These are phyloP conservation scores for Lepidotrigona ventralis DNA, from an alignment of 1,140 invertebrate genomes.

Conservation along the genomic window DNA sequence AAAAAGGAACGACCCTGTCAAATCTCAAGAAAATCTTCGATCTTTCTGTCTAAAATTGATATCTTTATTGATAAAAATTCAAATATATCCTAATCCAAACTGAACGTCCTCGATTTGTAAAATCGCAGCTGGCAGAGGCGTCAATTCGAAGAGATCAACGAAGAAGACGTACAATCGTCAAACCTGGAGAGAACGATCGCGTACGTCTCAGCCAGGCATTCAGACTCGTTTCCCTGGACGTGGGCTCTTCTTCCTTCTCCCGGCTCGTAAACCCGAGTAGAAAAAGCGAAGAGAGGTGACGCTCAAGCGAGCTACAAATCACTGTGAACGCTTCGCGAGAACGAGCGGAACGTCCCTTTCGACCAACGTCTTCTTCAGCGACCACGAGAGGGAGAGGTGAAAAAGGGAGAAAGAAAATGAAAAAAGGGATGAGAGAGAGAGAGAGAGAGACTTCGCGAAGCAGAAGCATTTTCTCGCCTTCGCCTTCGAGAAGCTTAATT, in stretches of 20 bases:
- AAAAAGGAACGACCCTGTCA: no score
- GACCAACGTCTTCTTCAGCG: neutral
- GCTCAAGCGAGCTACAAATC: conserved; percentile 8
- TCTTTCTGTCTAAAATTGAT: no score
- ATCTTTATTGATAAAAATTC: no score
- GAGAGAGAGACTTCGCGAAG: conserved; percentile 35
- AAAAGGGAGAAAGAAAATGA: neutral
- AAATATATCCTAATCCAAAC: no score
- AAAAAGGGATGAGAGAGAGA: neutral
- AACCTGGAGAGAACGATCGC: neutral
- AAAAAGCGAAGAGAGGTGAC: conserved; percentile 6
- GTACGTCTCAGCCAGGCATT: neutral
- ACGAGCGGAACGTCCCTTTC: neutral
- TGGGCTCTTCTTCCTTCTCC: neutral
- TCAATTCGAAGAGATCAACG: neutral
- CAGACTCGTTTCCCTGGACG: neutral
- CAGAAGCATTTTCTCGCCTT: conserved; percentile 44
- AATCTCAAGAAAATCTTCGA: no score
- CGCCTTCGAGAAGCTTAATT: conserved; percentile 43
- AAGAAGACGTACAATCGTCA: neutral
- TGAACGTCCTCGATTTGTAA: no score
- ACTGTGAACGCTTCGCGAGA: neutral
- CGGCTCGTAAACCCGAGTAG: neutral
- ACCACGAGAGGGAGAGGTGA: neutral
- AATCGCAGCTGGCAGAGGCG: no score